Conservation (phyloP, 2,888 invertebrate species). For the Agrotis segetum region DNA sequence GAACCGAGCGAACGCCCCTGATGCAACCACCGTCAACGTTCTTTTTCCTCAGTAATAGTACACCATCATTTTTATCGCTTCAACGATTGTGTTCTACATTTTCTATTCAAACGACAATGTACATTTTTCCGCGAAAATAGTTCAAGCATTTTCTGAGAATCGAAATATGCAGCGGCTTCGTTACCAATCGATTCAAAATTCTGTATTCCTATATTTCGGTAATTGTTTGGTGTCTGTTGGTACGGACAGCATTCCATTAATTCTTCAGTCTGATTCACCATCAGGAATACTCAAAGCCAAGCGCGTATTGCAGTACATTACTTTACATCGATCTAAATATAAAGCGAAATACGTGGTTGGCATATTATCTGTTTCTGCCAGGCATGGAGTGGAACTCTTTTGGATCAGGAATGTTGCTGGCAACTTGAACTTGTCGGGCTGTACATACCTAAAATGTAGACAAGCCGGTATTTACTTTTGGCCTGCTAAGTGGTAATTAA, state of each 20-base stretch:
- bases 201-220: background rate
- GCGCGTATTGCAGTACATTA: constrained; percentile 40
- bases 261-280: constrained; percentile 55
- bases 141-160: background rate
- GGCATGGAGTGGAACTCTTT: constrained; percentile 48
- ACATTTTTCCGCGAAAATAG: constrained; percentile 5
- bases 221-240: constrained; percentile 24
- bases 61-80: constrained; percentile 60
- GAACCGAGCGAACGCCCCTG: constrained; percentile 70
- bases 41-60: constrained; percentile 47
- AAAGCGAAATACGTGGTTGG: constrained; percentile 66
- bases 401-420: constrained; percentile 42
- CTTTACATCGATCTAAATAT: constrained; percentile 68
- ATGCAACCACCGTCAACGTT: constrained; percentile 68
- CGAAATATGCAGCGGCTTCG: background rate
- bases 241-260: constrained; percentile 53
- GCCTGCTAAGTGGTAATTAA: background rate
- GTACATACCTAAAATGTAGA: constrained; percentile 12
- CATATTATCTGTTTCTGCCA: constrained; percentile 66
- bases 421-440: constrained; percentile 23
- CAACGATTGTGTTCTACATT: constrained; percentile 47
- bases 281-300: constrained; percentile 45
- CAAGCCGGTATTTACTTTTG: constrained; percentile 12
- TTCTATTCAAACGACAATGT: constrained; percentile 30
- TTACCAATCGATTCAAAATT: constrained; percentile 8